Conservation (phyloP, 2,113 vertebrate species). For the Isurus oxyrinchus region DNA sequence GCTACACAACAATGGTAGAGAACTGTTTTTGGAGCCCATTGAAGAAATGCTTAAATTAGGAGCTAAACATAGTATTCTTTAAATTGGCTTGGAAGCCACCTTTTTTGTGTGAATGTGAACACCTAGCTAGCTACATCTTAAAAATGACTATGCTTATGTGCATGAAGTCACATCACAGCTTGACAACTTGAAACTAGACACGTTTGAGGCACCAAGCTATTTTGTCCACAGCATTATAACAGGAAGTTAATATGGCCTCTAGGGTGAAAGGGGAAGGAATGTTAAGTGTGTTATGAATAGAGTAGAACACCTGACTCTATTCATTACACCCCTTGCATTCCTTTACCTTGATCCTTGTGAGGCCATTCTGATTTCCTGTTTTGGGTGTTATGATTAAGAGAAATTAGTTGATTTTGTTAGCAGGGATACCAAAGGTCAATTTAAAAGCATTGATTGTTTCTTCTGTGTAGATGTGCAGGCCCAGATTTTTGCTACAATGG, state of each 20-base stretch:
- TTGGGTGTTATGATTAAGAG: not conserved
- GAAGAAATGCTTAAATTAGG: not conserved
- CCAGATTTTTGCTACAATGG: too few relatives aligned
- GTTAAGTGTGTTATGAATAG: slow-evolving; percentile 26
- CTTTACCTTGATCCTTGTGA: not conserved
- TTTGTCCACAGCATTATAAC: not conserved
- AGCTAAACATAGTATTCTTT: not conserved
- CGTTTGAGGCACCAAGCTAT: too few relatives aligned
- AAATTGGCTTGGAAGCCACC: not conserved
- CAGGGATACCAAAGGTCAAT: not conserved
- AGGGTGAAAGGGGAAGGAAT: slow-evolving; percentile 1
- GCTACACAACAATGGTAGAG: not conserved
- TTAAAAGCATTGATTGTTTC: not conserved
- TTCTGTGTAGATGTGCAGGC: not conserved
- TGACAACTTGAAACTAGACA: not conserved
- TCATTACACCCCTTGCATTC: not conserved
- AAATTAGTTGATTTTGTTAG: not conserved
- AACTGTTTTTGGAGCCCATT: not conserved
- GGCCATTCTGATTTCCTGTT: slow-evolving; percentile 10
- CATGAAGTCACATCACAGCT: not conserved
- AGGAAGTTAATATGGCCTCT: not conserved
- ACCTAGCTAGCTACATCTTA: too few relatives aligned
- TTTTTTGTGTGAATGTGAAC: slow-evolving; percentile 7
- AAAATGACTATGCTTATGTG: not conserved
- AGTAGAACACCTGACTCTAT: slow-evolving; percentile 12